Evolutionary conservation across 2,113 vertebrate genomes (phyloP).

Genomic region (Lampris megalopsis): DNA sequence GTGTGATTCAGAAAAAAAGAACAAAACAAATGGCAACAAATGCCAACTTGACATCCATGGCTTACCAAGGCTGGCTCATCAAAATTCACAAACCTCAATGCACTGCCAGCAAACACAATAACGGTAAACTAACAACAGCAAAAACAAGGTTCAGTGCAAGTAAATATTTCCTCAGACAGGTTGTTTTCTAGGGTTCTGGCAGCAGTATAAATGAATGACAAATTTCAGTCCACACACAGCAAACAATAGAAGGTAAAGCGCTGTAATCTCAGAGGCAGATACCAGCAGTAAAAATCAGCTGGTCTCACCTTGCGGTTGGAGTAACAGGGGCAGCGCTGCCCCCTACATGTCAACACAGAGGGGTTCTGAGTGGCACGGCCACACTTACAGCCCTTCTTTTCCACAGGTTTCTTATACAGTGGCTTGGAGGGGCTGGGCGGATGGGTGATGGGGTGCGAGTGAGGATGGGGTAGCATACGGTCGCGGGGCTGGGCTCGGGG

Average conservation of each 20-base stretch:
- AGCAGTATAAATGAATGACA: no score
- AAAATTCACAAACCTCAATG: no score
- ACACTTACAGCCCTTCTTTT: constrained; percentile 99
- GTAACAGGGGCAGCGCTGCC: constrained; percentile 99
- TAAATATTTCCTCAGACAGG: no score
- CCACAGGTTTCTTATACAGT: constrained; percentile 97
- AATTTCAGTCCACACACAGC: no score
- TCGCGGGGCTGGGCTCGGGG: constrained; percentile 93
- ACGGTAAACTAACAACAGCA: no score
- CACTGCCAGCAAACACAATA: no score
- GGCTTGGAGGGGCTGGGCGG: constrained; percentile 96
- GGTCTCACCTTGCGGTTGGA: constrained; percentile 93
- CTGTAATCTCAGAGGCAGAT: background rate
- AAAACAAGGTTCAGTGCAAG: no score
- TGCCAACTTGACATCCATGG: no score
- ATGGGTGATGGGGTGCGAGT: constrained; percentile 79
- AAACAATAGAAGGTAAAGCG: background rate
- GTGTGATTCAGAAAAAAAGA: background rate
- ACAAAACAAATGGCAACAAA: no score
- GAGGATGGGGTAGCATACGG: constrained; percentile 88
- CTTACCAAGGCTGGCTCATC: no score
- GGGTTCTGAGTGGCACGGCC: constrained; percentile 99
- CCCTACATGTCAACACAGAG: constrained; percentile 99
- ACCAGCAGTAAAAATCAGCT: background rate
- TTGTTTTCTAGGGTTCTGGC: no score